Percentiles rank a stretch among this genome's conserved stretches.
Evolutionary conservation across 2,888 invertebrate genomes (phyloP).

Genomic region (Ophion obscuratus): DNA sequence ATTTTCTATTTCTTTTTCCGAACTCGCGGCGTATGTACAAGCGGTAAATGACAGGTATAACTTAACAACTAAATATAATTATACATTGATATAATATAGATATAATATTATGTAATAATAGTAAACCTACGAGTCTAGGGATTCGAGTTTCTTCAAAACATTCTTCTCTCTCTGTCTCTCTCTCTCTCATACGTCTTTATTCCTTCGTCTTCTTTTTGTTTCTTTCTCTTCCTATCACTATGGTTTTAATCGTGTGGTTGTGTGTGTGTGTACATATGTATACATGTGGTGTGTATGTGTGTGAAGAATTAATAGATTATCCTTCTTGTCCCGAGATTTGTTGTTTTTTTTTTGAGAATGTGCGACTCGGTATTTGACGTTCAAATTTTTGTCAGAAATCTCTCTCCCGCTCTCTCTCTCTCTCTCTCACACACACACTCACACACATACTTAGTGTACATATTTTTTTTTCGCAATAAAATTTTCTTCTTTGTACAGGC

Average conservation of each 20-base stretch:
- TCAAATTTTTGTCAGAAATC: background rate
- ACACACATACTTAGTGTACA: no score
- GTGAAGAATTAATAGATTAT: conserved; percentile 8
- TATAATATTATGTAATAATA: conserved; percentile 73
- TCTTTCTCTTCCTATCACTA: conserved; percentile 10
- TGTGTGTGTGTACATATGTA: no score
- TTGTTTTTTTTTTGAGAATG: background rate
- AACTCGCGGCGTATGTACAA: conserved; percentile 84
- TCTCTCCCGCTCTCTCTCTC: no score
- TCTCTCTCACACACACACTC: no score
- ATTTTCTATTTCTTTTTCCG: conserved; percentile 76
- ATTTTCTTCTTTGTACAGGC: background rate
- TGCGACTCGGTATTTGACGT: background rate
- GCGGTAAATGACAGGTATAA: conserved; percentile 79
- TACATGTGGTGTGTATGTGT: conserved; percentile 31
- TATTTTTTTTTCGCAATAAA: no score
- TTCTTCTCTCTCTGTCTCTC: conserved; percentile 62
- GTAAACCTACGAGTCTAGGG: conserved; percentile 81
- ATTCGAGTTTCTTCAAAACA: conserved; percentile 74
- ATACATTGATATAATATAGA: conserved; percentile 78
- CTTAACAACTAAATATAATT: conserved; percentile 83
- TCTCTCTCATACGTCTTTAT: conserved; percentile 54
- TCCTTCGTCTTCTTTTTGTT: conserved; percentile 46
- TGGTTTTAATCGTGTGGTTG: no score
- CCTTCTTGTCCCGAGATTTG: no score